These are phyloP conservation scores for Synanthedon tipuliformis DNA, from an alignment of 2,888 invertebrate species.

Conservation along the genomic window DNA sequence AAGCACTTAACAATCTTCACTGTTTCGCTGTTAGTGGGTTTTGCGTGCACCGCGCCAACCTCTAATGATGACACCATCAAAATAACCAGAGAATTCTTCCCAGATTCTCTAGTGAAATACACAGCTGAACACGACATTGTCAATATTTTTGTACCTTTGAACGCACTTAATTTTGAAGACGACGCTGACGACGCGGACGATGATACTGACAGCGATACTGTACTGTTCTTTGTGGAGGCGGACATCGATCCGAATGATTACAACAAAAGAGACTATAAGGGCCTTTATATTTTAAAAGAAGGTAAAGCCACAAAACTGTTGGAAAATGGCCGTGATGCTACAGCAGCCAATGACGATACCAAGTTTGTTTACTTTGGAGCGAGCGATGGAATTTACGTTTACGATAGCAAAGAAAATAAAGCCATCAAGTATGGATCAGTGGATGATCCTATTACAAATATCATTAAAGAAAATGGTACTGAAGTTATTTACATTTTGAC, in stretches of 20 bases:
- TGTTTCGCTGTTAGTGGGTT: slow-evolving; percentile 15
- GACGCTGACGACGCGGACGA: slow-evolving; percentile 9
- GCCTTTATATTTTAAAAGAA: slow-evolving; percentile 21
- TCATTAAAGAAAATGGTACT: slow-evolving; percentile 27
- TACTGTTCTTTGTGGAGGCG: slow-evolving; percentile 25
- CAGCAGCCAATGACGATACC: slow-evolving; percentile 21
- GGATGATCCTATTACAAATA: slow-evolving; percentile 27
- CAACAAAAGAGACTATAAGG: slow-evolving; percentile 15
- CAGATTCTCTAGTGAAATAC: slow-evolving; percentile 15
- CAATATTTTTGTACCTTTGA: slow-evolving; percentile 23
- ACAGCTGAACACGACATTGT: slow-evolving; percentile 23
- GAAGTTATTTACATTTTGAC: slow-evolving; percentile 9
- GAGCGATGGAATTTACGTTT: slow-evolving; percentile 31
- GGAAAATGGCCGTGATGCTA: slow-evolving; percentile 25
- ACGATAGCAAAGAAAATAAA: slow-evolving; percentile 16
- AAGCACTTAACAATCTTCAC: slow-evolving; percentile 7
- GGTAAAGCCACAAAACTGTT: slow-evolving; percentile 21
- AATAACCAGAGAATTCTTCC: slow-evolving; percentile 19
- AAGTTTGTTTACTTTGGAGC: slow-evolving; percentile 30
- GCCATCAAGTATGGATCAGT: slow-evolving; percentile 35
- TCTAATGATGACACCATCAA: slow-evolving; percentile 10
- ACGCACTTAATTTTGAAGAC: slow-evolving; percentile 22
- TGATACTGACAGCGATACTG: slow-evolving; percentile 3
- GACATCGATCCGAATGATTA: slow-evolving; percentile 16
- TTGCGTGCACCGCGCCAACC: slow-evolving; percentile 17